Evolutionary conservation across 2,888 invertebrate genomes (phyloP), one percentile per base, ranked within the genome.

Genomic region (Diogma glabrata): DNA sequence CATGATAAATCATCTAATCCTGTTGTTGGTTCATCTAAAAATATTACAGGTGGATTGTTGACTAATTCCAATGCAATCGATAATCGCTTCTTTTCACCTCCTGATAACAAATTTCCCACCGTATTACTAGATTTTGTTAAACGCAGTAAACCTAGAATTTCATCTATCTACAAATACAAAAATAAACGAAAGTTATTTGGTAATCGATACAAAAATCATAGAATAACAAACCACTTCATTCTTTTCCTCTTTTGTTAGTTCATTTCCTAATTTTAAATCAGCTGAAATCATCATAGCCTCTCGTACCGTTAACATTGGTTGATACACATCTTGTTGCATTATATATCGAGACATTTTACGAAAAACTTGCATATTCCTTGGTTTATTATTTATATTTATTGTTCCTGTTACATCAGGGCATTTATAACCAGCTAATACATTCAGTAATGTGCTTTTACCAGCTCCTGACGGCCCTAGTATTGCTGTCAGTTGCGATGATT

Each of bases 21-120:
- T 94, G 94, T 93, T 3, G 96, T 96, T 1, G 95, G 95, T 65
- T 96, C 95, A 67, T 96, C 95, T 53, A 96, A 76, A 67, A 95
- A 95, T 67, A 96, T 80, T 7, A 95, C 84, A 1, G 95, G 93
- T 2, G 95, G 96, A 68, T 96, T 95, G 68, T 94, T 93, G 1
- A 70, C 81, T 22, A 96, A 74, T 66, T 96, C 96, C 55, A 93
- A 68, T 1, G 94, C 95, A 43, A 96, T 91, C 1, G 92, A 89
- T n/a, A 96, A 74, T 22, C 95, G 75, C 66, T 96, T 96, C 54
- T 81, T 79, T 70, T 96, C 94, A 0, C 96, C 96, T 0, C 95
- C 95, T 0, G 94, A 94, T 20, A 96, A 72, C 49, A 72, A 75
- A 55, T 79, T 76, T 0, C 87, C 82, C 36, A 78, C 67, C 0